Percentiles rank a stretch among this genome's conserved stretches.
phyloP scores from a whole-genome alignment of 2,888 invertebrate species.

The Pachymerium ferrugineum region DNA sequence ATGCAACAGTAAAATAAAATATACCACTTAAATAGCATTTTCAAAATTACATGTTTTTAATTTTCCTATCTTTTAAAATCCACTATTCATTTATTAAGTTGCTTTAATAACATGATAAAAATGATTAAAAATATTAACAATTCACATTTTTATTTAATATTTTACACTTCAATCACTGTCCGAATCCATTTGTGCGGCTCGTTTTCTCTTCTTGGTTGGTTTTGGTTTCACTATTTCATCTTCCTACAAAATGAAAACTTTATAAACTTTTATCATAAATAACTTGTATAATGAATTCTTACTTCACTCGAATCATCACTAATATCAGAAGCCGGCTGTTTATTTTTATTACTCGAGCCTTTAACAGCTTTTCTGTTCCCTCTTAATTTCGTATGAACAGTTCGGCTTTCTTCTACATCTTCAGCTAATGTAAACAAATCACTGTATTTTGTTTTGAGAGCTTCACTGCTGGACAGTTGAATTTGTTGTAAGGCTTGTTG shows the following conservation, averaged over 20 bases:
- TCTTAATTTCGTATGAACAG: conserved; percentile 41
- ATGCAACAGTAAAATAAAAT: no score
- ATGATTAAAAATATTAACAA: no score
- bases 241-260: conserved; percentile 49
- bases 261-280: background rate
- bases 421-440: conserved; percentile 85
- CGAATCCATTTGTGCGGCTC: conserved; percentile 63
- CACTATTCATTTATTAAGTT: no score
- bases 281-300: conserved; percentile 43
- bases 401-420: conserved; percentile 62
- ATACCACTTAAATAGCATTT: no score
- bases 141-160: no score
- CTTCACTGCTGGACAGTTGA: conserved; percentile 79
- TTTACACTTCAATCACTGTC: conserved; percentile 69
- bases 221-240: conserved; percentile 87
- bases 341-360: conserved; percentile 44
- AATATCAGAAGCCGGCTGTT: conserved; percentile 51
- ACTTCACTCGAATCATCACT: conserved; percentile 68
- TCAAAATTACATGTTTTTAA: no score
- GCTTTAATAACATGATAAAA: no score
- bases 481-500: conserved; percentile 85
- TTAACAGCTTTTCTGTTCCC: conserved; percentile 37
- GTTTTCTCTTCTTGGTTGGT: conserved; percentile 85
- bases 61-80: no score
- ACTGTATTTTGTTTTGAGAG: conserved; percentile 82